Evolutionary conservation across 2,888 invertebrate genomes (phyloP).

Genomic region (Drosophila algonquin): DNA sequence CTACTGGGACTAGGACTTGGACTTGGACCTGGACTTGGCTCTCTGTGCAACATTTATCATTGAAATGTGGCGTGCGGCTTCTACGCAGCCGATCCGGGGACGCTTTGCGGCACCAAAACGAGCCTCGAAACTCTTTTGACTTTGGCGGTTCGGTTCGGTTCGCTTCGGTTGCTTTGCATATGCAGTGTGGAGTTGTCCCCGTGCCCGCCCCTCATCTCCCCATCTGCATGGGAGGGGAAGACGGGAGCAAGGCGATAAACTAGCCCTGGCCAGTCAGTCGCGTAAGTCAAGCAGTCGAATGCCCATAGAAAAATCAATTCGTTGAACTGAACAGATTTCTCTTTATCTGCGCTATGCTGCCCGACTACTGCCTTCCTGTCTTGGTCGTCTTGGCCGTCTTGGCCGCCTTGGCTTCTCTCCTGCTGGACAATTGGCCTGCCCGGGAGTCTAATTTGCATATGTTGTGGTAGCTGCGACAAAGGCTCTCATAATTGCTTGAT

Average conservation of each 20-base stretch:
- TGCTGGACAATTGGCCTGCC: conserved; percentile 1
- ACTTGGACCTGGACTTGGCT: conserved; percentile 12
- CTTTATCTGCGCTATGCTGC: conserved; percentile 27
- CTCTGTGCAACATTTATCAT: conserved; percentile 79
- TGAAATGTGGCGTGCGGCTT: conserved; percentile 78
- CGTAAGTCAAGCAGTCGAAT: conserved; percentile 71
- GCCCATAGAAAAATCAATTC: conserved; percentile 73
- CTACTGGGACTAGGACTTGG: background rate
- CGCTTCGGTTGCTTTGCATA: conserved; percentile 61
- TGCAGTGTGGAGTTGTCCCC: conserved; percentile 17
- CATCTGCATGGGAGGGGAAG: background rate
- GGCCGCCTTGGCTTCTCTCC: background rate
- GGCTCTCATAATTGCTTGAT: conserved; percentile 83
- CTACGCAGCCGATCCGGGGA: conserved; percentile 62
- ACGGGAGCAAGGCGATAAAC: conserved; percentile 49
- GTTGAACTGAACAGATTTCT: conserved; percentile 76
- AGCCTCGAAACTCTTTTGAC: conserved; percentile 72
- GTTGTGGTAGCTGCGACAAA: conserved; percentile 76
- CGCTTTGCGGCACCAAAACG: conserved; percentile 80
- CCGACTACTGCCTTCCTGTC: conserved; percentile 8
- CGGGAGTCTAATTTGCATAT: conserved; percentile 70
- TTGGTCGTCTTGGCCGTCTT: background rate
- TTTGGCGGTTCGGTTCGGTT: conserved; percentile 72
- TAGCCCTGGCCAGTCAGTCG: conserved; percentile 62
- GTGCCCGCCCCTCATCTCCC: background rate